Base-by-base conservation (phyloP, 2,888 invertebrate genomes). In the Bombylius discolor region DNA sequence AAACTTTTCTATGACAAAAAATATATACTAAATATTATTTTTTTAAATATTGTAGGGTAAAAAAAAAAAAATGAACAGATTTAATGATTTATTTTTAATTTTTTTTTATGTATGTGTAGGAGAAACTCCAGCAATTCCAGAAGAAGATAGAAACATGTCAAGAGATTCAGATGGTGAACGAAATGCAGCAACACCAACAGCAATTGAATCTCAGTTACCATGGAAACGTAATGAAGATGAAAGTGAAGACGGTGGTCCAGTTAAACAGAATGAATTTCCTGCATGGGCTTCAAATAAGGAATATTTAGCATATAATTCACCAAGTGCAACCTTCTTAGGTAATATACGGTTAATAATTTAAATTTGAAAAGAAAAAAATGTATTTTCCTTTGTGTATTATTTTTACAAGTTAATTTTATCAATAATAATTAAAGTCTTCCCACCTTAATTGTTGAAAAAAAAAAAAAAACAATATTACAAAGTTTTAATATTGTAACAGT, bases 241-340 rank as follows among this genome's bases (percentile, higher is more conserved):
- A 55, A 83, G 83, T 13, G 78, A 79, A 57, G 82, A 82, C 31
- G 81, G 81, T 71, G 77, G 82, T 64, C 81, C 85, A 63, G 74
- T 85, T 53, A 82, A 86, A 65, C 89, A 89, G 69, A 87, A 87
- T 48, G 94, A 95, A 72, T 94, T 94, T 70, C 95, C 95, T 12
- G 85, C 92, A 13, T 96, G 95, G 95, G 93, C 93, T 49, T 89
- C 91, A 44, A 95, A 94, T 72, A 91, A 93, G 70, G 93, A 95
- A 68, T 95, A 95, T 70, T 77, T 93, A 65, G 88, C 90, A 13
- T 93, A 93, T 69, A 89, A 85, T 70, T 93, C 93, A 53, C 93
- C 93, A 4, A 91, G 91, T 11, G 89, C 90, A 52, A 93, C 92
- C 56, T 91, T 91, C 76, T 78, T 93, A 77, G 91, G 91, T 90